Evolutionary conservation across 2,888 invertebrate genomes (phyloP).

Genomic region (Plebejus argus): DNA sequence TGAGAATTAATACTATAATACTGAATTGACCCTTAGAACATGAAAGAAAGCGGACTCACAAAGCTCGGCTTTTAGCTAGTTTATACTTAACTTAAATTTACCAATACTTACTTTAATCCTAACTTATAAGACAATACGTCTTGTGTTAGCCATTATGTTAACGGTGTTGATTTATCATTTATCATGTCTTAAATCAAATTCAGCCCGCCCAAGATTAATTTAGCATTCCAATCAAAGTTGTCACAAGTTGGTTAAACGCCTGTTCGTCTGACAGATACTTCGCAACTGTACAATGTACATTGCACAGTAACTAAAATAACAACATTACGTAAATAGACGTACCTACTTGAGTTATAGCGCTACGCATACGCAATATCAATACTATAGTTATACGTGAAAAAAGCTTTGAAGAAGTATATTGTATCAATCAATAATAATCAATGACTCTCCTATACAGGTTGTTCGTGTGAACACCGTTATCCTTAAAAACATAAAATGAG

Average conservation of each 20-base stretch:
- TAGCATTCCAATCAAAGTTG: conserved; percentile 22
- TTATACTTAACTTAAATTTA: neutral
- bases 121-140: neutral
- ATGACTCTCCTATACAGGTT: no score
- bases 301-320: neutral
- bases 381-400: no score
- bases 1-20: no score
- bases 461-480: no score
- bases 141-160: neutral
- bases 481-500: no score
- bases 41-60: no score
- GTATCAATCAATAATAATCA: no score
- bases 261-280: conserved; percentile 19
- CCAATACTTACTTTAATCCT: neutral
- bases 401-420: no score
- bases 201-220: conserved; percentile 1
- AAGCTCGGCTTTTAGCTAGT: no score
- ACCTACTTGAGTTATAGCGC: neutral
- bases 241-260: conserved; percentile 20
- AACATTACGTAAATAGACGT: neutral
- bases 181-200: neutral
- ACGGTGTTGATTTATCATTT: neutral
- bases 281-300: neutral
- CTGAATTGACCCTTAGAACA: no score
- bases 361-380: no score